Evolutionary conservation across 2,888 invertebrate species (phyloP).

Genomic region (Eupsilia transversa): DNA sequence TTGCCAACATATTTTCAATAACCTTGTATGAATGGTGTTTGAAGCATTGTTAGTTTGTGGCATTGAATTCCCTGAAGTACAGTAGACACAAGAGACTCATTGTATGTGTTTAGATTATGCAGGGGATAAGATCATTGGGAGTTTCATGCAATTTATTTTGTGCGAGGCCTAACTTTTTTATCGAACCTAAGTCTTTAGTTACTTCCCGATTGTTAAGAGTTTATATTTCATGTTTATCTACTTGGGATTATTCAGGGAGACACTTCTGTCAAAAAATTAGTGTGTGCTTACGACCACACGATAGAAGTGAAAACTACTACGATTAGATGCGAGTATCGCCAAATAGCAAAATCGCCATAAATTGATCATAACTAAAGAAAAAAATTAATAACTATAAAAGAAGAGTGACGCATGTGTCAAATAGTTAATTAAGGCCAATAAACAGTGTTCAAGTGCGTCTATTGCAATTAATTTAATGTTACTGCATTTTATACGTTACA

Average conservation of each 20-base stretch:
- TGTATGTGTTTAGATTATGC: constrained; percentile 5
- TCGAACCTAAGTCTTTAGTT: background rate
- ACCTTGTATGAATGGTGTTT: background rate
- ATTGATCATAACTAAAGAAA: constrained; percentile 23
- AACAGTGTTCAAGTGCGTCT: constrained; percentile 29
- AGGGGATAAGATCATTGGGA: background rate
- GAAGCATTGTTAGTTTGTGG: constrained; percentile 14
- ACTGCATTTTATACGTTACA: constrained; percentile 37
- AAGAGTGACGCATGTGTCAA: constrained; percentile 14
- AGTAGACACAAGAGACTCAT: constrained; percentile 19
- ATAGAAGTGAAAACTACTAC: too few relatives aligned
- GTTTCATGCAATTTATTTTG: constrained; percentile 5
- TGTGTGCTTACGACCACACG: too few relatives aligned
- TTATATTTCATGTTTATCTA: background rate
- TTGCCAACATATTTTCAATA: too few relatives aligned
- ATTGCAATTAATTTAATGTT: constrained; percentile 42
- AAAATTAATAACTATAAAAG: constrained; percentile 4
- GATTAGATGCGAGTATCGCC: too few relatives aligned
- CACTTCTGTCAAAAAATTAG: background rate
- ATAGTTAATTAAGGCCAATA: constrained; percentile 62
- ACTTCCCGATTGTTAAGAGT: background rate
- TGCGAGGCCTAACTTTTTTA: background rate
- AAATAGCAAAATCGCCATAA: background rate
- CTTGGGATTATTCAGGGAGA: background rate
- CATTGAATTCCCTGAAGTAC: background rate